Base-by-base conservation (phyloP, 30 jellyfish, hydroid and myxozoan genomes). In the Rhopilema esculentum region DNA sequence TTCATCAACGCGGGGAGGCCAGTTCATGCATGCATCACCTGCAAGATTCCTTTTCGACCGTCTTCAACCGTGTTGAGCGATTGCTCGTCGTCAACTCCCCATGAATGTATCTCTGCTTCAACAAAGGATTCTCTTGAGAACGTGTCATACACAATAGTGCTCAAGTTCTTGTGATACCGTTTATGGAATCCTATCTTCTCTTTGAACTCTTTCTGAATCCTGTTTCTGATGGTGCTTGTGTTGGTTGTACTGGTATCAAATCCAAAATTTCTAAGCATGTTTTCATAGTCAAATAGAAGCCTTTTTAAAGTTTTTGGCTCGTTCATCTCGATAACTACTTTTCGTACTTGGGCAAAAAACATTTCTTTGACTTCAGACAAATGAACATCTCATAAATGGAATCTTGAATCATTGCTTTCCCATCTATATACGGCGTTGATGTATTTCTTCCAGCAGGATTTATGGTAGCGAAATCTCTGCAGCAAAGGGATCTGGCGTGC, bases 131-230 rank as follows among this genome's bases (percentile, higher is more conserved):
- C 87, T 49, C 87, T 75, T 23, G 75, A n/a, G 66, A 52, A 50
- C 1, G 87, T 76, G 61, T 50, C 87, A 76, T 76, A 76, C 61
- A 76, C 87, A 23, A 76, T 76, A n/a, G 75, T 76, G 61, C 87
- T 76, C 61, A n/a, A 0, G 87, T 76, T 76, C 75, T 52, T n/a
- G 87, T 76, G 87, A 76, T 76, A 76, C 75, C 87, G 50, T 2
- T 76, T 30, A 22, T 76, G 87, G 87, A 76, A 76, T 50, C 87
- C 74, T 4, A 76, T 76, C 61, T 52, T 49, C 73, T 24, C 61
- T n/a, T 30, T 65, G 61, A 76, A 76, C 61, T 48, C 87, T 49
- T 76, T 50, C 87, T 76, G 87, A 30, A 76, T 8, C 70, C 57
- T 80, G 9, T 76, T 53, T 22, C 50, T 76, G 22, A 76, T 49